Base-by-base conservation (phyloP, 1,140 invertebrate species). In the Pomacea maculata region DNA sequence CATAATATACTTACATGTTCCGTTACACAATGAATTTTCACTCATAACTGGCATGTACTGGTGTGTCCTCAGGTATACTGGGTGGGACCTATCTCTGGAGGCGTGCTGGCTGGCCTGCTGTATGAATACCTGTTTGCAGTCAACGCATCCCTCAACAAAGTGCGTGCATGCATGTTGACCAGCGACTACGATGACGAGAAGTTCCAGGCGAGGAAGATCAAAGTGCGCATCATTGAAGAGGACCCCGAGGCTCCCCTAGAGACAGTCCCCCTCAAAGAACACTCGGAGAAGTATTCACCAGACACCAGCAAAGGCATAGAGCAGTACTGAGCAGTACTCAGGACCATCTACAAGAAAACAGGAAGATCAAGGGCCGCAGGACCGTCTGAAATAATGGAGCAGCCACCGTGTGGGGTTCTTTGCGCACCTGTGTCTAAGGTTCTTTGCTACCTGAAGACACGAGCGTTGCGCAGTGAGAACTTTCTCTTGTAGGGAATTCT, bases 81-180 rank as follows among this genome's bases (percentile, higher is more conserved):
- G 97, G 94, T 95, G 15, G 97, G 96, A 1, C 97, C 97, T 0
- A 92, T 97, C 1, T 80, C 94, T 1, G 97, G 96, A 3, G 96
- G 94, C 2, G 89, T 94, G 8, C 76, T 95, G 0, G 96, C 96
- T 8, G 96, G 95, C 0, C 85, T 95, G 1, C 83, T 97, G 10
- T 97, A 98, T 92, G 94, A 94, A 83, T 92, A 95, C 85, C 94
- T 95, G 68, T 95, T 96, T 63, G 89, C 87, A 3, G 75, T 82
- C n/a, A 87, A 88, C 78, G 81, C 87, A 0, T 86, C 83, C 3
- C 70, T 84, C n/a, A 57, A 15, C 25, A 88, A 88, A 70, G 82
- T 78, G 45, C 81, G 81, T 17, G 86, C 85, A 10, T 88, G 81
- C 63, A 52, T 88, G 65, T 68, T 88, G 57, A 78, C 86, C 45